Percentiles rank a stretch among this genome's conserved stretches.
Conservation (phyloP, 2,113 vertebrate species). For the Epinephelus cyanopodus region DNA sequence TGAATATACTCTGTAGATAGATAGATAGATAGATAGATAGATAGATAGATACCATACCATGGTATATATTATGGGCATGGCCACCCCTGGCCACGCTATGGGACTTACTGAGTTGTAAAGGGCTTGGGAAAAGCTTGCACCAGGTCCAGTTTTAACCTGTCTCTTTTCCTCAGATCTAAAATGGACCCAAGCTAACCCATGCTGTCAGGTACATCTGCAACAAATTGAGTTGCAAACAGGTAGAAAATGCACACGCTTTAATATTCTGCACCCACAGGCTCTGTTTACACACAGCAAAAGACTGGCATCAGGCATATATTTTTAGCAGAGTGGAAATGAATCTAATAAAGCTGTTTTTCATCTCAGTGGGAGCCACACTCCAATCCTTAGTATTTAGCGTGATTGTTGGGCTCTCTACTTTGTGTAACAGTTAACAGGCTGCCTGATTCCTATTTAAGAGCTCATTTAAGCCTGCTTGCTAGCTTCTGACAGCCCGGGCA, state of each 20-base stretch:
- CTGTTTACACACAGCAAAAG: slow-evolving; percentile 36
- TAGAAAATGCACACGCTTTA: slow-evolving; percentile 16
- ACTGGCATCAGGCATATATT: slow-evolving; percentile 24
- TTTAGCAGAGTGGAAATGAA: slow-evolving; percentile 50
- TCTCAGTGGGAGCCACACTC: slow-evolving; percentile 45
- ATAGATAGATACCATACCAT: too few relatives aligned
- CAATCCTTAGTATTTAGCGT: slow-evolving; percentile 40
- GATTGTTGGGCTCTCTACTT: slow-evolving; percentile 51
- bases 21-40: too few relatives aligned
- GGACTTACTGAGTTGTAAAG: neutral
- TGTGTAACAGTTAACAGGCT: slow-evolving; percentile 66
- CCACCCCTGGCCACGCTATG: too few relatives aligned
- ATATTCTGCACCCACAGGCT: neutral
- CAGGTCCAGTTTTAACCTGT: neutral
- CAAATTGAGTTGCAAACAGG: slow-evolving; percentile 11
- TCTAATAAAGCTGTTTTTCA: slow-evolving; percentile 58
- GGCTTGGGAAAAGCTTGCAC: neutral
- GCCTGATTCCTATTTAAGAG: slow-evolving; percentile 71
- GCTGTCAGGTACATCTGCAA: slow-evolving; percentile 12
- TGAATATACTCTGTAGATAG: too few relatives aligned
- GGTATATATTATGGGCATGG: too few relatives aligned
- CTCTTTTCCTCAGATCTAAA: neutral
- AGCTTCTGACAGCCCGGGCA: slow-evolving; percentile 72
- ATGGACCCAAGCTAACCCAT: neutral
- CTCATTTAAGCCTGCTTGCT: slow-evolving; percentile 75